Evolutionary conservation across 2,113 vertebrate genomes (phyloP).

Genomic region (Heteronetta atricapilla): DNA sequence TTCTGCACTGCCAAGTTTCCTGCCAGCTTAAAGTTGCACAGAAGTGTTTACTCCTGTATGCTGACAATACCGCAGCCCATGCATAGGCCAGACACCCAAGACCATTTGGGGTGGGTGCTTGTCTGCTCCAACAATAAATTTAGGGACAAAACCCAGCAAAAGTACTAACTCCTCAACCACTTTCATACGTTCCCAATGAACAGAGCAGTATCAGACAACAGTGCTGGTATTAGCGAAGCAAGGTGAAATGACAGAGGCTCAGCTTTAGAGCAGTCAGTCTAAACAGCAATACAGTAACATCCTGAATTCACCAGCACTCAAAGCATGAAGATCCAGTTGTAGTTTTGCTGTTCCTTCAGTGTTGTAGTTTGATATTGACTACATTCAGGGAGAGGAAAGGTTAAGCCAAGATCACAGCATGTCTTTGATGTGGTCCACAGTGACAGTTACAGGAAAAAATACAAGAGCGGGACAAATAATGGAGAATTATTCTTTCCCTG

Average conservation of each 20-base stretch:
- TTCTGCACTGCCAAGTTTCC: neutral
- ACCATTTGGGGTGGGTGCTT: neutral
- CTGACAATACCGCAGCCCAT: neutral
- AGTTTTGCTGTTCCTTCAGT: neutral
- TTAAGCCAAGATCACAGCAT: neutral
- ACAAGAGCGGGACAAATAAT: neutral
- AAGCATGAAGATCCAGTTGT: neutral
- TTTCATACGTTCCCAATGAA: neutral
- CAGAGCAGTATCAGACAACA: neutral
- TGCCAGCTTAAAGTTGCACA: neutral
- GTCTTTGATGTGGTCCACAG: fast-evolving
- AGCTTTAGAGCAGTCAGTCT: neutral
- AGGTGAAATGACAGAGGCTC: neutral
- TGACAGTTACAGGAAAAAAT: neutral
- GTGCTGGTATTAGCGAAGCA: neutral
- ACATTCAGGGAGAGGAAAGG: neutral
- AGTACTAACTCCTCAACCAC: neutral
- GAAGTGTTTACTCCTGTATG: neutral
- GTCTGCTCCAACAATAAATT: neutral
- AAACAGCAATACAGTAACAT: neutral
- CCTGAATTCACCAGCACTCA: neutral
- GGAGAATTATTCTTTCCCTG: neutral
- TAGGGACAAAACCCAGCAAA: neutral
- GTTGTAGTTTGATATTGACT: neutral
- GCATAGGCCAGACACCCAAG: neutral